Percentiles rank a stretch among this genome's conserved stretches.
These are phyloP conservation scores for Rhizomys pruinosus DNA, from an alignment of 2,113 vertebrate species.

Conservation along the genomic window DNA sequence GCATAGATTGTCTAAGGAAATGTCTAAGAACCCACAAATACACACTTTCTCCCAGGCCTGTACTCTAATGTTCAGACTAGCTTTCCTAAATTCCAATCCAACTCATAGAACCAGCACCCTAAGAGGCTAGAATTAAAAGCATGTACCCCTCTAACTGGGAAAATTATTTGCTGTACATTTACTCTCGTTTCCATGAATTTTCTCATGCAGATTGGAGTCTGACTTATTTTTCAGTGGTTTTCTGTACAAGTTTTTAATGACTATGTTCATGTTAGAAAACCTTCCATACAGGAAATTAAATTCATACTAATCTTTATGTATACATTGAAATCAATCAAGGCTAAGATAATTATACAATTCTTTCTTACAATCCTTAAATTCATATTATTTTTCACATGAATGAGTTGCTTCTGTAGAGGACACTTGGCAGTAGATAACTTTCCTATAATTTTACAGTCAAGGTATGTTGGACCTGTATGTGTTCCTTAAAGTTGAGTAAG, in stretches of 20 bases:
- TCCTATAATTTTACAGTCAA: neutral
- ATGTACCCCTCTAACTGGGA: neutral
- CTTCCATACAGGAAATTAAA: neutral
- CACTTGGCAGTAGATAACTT: neutral
- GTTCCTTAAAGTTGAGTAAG: neutral
- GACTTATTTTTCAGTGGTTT: neutral
- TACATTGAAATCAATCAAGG: neutral
- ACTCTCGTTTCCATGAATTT: neutral
- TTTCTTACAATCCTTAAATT: neutral
- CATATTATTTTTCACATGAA: neutral
- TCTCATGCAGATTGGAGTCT: neutral
- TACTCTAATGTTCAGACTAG: neutral
- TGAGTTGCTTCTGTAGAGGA: neutral
- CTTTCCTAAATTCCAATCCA: neutral
- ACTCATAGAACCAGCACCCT: neutral
- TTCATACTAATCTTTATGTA: neutral
- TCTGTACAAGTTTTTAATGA: neutral
- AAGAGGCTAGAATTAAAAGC: neutral
- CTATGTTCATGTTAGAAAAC: neutral
- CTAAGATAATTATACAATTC: neutral
- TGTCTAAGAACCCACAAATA: no score
- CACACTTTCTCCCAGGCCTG: neutral
- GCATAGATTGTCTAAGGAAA: neutral
- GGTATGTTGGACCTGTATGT: neutral
- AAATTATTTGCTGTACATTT: neutral